Evolutionary conservation across 2,797 vertebrate genomes (phyloP).

Genomic region (Morelia viridis): DNA sequence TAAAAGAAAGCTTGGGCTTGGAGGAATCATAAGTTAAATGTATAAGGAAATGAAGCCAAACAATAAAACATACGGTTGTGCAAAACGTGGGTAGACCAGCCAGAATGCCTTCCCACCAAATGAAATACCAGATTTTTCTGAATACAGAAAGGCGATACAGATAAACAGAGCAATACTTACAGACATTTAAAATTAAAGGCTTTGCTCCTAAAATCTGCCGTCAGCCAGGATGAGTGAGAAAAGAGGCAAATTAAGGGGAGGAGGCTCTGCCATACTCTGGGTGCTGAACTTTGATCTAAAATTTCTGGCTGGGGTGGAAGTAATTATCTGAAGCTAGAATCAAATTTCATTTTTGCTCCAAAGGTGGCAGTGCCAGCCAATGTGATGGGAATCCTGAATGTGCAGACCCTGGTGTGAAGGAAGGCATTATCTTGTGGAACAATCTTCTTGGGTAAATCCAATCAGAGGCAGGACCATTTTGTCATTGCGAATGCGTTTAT

Average conservation of each 20-base stretch:
- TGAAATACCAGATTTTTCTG: neutral
- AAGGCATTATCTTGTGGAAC: constrained; percentile 37
- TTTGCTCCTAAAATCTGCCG: constrained; percentile 9
- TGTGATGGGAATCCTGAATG: constrained; percentile 43
- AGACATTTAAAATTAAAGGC: neutral
- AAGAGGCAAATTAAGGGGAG: constrained; percentile 11
- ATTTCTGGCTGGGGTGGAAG: constrained; percentile 46
- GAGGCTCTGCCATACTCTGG: constrained; percentile 39
- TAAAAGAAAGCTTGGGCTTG: neutral
- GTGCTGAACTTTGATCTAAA: constrained; percentile 51
- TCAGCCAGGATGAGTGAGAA: constrained; percentile 14
- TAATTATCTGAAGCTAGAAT: constrained; percentile 63
- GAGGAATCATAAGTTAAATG: too few relatives aligned
- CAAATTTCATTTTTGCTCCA: constrained; percentile 47
- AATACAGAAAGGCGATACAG: neutral
- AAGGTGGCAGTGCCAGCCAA: constrained; percentile 45
- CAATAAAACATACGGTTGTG: too few relatives aligned
- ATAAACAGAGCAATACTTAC: neutral
- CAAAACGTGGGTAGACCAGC: too few relatives aligned
- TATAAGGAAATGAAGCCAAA: too few relatives aligned
- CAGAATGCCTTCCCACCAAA: neutral
- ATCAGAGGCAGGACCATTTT: constrained; percentile 48
- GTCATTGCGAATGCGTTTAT: constrained; percentile 46
- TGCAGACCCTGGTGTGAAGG: constrained; percentile 44
- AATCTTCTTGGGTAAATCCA: constrained; percentile 22